Evolutionary conservation across 1,140 invertebrate species (phyloP), one percentile per base, ranked within the genome.

Genomic region (Diuraphis noxia): DNA sequence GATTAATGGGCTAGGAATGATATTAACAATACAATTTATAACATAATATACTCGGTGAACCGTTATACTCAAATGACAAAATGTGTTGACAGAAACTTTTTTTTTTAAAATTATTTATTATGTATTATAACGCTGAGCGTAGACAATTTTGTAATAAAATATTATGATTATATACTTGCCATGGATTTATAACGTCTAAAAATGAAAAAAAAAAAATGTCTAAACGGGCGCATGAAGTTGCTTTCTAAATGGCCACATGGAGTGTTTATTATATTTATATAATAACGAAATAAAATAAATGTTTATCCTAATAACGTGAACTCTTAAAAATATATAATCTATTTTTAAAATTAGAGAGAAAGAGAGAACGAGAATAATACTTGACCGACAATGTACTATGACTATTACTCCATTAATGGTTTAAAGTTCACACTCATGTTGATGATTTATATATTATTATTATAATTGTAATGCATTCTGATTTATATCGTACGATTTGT

Each of bases 61-160:
- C 10, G 23, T 38, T 56, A 86, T 34, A 49, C 17, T 34, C 19
- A 7, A 17, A 79, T 90, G 72, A 36, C 36, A 79, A n/a, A 90
- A 79, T n/a, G 30, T 43, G 25, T 43, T 79, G 77, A 23, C 25
- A 72, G 41, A 90, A 90, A 46, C 7, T 23, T 30, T 82, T 40
- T 82, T 82, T 82, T 79, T 79, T 34, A 63, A 23, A 63, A 43
- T n/a, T 63, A 63, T 46, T 77, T 79, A 38, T 90, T 43, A 79
- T 46, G 52, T 46, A 88, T 43, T 23, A n/a, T 19, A n/a, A 10
- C 10, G 36, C 4, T 13, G 21, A 34, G 21, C 23, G 40, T 38
- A 77, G 63, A 90, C 88, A 10, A 21, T 81, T 90, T 79, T 43
- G 72, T 79, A 90, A 90, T 90, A 90, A 46, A 88, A 90, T 90